Evolutionary conservation across 2,888 invertebrate species (phyloP).

Genomic region (Melanotus villosus): DNA sequence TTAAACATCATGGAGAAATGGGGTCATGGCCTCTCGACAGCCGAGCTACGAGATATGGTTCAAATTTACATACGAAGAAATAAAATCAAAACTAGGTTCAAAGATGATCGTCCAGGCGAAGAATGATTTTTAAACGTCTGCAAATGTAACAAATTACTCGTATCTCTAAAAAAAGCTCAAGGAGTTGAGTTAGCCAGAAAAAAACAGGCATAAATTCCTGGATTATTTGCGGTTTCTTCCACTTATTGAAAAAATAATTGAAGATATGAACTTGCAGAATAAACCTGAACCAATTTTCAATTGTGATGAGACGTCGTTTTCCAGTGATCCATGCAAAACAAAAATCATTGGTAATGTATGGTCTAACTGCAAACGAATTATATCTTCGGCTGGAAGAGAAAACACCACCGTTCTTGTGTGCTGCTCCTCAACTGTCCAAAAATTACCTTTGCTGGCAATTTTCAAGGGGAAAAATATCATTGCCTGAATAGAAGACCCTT

Average conservation of each 20-base stretch:
- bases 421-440: slow-evolving; percentile 37
- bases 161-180: slow-evolving; percentile 16
- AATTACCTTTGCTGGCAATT: slow-evolving; percentile 40
- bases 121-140: slow-evolving; percentile 1
- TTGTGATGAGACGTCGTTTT: slow-evolving; percentile 15
- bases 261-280: not conserved
- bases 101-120: slow-evolving; percentile 1
- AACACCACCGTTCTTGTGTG: slow-evolving; percentile 16
- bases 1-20: no score
- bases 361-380: not conserved
- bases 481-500: not conserved
- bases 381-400: not conserved
- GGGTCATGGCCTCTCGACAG: no score
- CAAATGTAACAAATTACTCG: not conserved
- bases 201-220: slow-evolving; percentile 1
- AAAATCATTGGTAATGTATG: not conserved
- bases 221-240: slow-evolving; percentile 5
- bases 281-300: slow-evolving; percentile 12
- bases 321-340: not conserved
- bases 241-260: slow-evolving; percentile 4
- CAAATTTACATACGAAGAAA: slow-evolving; percentile 48
- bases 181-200: slow-evolving; percentile 5
- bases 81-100: slow-evolving; percentile 13
- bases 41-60: not conserved
- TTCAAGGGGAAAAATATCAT: slow-evolving; percentile 51